phyloP scores from a whole-genome alignment of 2,797 vertebrate species.

The Perodicticus potto region DNA sequence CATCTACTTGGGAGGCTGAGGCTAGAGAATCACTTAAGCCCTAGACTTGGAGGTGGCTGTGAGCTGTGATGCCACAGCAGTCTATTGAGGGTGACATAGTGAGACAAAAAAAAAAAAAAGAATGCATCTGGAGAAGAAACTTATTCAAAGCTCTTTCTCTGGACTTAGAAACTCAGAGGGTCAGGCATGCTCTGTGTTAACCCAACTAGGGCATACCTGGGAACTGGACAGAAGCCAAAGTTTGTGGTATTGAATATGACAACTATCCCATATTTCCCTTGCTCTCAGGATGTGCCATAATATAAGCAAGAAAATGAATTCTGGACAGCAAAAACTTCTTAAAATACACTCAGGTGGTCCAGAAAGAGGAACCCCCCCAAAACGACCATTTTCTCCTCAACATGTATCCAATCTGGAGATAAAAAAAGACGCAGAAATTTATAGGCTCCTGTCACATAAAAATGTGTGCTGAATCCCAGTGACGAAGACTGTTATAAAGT shows the following conservation, averaged over 20 bases:
- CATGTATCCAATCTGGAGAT: background rate
- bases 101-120: too few species aligned
- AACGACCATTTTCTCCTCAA: slow-evolving; percentile 33
- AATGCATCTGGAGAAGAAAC: background rate
- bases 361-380: background rate
- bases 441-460: background rate
- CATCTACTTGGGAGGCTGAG: too few species aligned
- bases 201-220: slow-evolving; percentile 29
- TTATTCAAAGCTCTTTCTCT: slow-evolving; percentile 38
- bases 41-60: too few species aligned
- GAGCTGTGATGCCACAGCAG: too few species aligned
- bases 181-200: background rate
- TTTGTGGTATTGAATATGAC: background rate
- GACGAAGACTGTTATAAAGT: slow-evolving; percentile 61
- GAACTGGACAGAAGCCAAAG: slow-evolving; percentile 62
- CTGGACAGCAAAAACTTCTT: background rate
- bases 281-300: background rate
- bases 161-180: slow-evolving; percentile 63
- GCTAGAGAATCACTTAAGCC: too few species aligned
- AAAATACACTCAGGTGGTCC: background rate
- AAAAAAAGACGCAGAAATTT: slow-evolving; percentile 51
- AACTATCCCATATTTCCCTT: background rate
- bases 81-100: too few species aligned
- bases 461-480: background rate
- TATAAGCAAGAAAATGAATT: slow-evolving; percentile 43